Evolutionary conservation across 2,113 vertebrate species (phyloP).

Genomic region (Campylomormyrus numenius): DNA sequence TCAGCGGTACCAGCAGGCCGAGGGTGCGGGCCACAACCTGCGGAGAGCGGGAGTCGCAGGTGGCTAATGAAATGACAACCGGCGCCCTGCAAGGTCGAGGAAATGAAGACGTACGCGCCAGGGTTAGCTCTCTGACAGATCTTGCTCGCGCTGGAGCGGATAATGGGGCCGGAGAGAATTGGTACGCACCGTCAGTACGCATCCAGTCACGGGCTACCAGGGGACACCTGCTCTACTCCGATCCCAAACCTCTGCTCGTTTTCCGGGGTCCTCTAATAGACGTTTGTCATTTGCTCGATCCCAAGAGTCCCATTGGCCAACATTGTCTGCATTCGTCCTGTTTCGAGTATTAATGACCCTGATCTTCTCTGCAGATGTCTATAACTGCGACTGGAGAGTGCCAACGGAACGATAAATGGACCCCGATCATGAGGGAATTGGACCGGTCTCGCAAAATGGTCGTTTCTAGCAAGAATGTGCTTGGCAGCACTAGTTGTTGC

Average conservation of each 20-base stretch:
- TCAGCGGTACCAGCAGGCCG: not conserved
- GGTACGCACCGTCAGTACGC: not conserved
- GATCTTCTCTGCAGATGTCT: not conserved
- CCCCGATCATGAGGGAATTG: not conserved
- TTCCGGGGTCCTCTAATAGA: not conserved
- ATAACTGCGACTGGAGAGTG: not conserved
- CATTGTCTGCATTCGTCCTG: not conserved
- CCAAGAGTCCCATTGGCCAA: not conserved
- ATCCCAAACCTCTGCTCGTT: not conserved
- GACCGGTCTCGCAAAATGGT: not conserved
- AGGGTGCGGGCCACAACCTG: constrained; percentile 23
- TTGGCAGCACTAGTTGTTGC: not conserved
- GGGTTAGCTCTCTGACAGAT: constrained; percentile 29
- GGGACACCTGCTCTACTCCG: not conserved
- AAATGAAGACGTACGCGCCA: constrained; percentile 34
- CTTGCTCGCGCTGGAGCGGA: constrained; percentile 32
- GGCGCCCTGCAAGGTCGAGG: constrained; percentile 24
- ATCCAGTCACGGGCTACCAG: not conserved
- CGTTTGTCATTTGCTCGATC: constrained; percentile 2
- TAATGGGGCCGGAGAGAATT: not conserved
- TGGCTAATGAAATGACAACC: constrained; percentile 32
- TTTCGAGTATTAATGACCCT: not conserved
- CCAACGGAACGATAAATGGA: not conserved
- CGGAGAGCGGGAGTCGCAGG: constrained; percentile 40
- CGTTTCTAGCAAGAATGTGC: not conserved